phyloP scores from a whole-genome alignment of 2,888 invertebrate species.

The Mythimna vitellina region DNA sequence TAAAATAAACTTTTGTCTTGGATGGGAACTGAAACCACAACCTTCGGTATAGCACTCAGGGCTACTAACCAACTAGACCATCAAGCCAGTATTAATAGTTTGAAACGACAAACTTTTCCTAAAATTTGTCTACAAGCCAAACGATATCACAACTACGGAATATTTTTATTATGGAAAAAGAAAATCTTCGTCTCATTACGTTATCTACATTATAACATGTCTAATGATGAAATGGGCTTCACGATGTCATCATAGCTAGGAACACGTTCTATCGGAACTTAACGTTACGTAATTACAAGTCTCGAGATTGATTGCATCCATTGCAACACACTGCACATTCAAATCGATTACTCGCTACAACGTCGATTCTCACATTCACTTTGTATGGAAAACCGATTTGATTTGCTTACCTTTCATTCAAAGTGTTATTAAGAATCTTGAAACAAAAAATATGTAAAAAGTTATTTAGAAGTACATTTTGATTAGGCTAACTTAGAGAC shows the following conservation, averaged over 20 bases:
- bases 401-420: slow-evolving; percentile 5
- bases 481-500: too few species aligned
- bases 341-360: slow-evolving; percentile 35
- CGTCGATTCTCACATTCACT: slow-evolving; percentile 40
- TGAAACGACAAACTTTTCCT: too few species aligned
- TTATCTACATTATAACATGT: slow-evolving; percentile 11
- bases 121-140: not conserved
- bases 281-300: slow-evolving; percentile 40
- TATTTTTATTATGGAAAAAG: slow-evolving; percentile 3
- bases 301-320: slow-evolving; percentile 46
- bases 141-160: not conserved
- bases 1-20: too few species aligned
- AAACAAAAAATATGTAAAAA: too few species aligned
- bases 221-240: slow-evolving; percentile 48
- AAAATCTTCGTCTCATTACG: slow-evolving; percentile 11
- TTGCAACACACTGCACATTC: slow-evolving; percentile 50
- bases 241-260: slow-evolving; percentile 39
- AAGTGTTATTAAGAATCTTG: not conserved
- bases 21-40: too few species aligned
- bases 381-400: slow-evolving; percentile 14
- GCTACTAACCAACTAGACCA: too few species aligned
- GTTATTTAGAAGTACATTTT: too few species aligned
- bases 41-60: too few species aligned
- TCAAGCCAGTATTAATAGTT: too few species aligned
- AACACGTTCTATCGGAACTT: slow-evolving; percentile 55